Evolutionary conservation across 2,113 vertebrate species (phyloP).

Genomic region (Brienomyrus brachyistius): DNA sequence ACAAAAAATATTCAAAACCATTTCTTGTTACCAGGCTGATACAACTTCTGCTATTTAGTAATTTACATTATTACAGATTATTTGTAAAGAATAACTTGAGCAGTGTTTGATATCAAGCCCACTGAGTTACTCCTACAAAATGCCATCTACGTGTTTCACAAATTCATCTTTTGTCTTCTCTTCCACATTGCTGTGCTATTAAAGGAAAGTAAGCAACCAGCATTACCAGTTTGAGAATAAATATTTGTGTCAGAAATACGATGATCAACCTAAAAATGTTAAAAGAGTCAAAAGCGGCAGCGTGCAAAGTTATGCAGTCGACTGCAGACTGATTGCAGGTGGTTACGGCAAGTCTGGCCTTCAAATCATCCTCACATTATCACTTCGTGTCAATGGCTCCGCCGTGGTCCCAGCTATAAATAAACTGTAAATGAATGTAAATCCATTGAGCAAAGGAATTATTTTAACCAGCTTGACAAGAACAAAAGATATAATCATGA

Average conservation of each 20-base stretch:
- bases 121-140: neutral
- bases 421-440: slow-evolving; percentile 24
- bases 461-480: slow-evolving; percentile 26
- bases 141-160: neutral
- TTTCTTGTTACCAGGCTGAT: neutral
- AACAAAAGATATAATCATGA: slow-evolving; percentile 34
- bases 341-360: slow-evolving; percentile 28
- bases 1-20: neutral
- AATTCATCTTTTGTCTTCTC: neutral
- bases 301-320: neutral
- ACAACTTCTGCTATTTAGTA: neutral
- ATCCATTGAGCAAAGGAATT: slow-evolving; percentile 12
- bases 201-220: neutral
- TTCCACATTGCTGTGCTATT: neutral
- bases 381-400: neutral
- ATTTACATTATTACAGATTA: neutral
- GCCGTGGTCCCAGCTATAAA: neutral
- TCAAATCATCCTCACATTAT: slow-evolving; percentile 28
- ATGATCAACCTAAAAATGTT: neutral
- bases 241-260: neutral
- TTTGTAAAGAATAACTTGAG: slow-evolving; percentile 5
- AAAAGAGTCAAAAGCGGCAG: neutral
- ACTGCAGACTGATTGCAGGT: slow-evolving; percentile 24
- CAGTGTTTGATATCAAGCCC: slow-evolving; percentile 23
- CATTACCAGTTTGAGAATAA: neutral